Base-by-base conservation (phyloP, 2,888 invertebrate genomes). In the Prosapia bicincta region DNA sequence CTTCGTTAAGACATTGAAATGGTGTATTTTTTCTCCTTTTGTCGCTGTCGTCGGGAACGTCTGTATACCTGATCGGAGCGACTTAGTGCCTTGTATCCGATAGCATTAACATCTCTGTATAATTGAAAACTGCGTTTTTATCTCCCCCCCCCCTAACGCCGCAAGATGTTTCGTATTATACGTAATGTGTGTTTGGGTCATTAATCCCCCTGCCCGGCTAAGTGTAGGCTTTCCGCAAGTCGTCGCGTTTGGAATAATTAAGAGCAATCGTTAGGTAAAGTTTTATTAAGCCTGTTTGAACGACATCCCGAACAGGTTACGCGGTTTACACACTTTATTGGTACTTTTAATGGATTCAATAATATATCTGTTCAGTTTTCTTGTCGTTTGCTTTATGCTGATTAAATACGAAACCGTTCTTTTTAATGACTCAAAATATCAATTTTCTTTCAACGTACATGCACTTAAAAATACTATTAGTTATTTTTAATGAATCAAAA, bases 1-100 rank as follows among this genome's bases (percentile, higher is more conserved):
- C 67, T 72, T 72, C 72, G 66, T 72, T 72, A 72, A 72, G 72
- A 24, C 72, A 67, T 67, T 26, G 67, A 67, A 26, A 67, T n/a
- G 67, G 67, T 26, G 67, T 26, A n/a, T 26, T 26, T 26, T 26
- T 66, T 25, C n/a, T 15, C 9, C 23, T 26, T 67, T 28, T 20
- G 5, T 5, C 30, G 3, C 20, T 54, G 54, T 54, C 54, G 54
- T 54, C 54, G n/a, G 20, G 54, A 20, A 6, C 20, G 54, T 54
- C 54, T 54, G 54, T 20, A 54, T 54, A 54, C 20, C n/a, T 54
- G 54, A 54, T 54, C 54, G 20, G 30, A 13, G 25, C 26, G 10
- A 10, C 30, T 32, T 2, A 43, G 73, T 73, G 69, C 69, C 73
- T 68, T 68, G 73, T 73, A 69, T 28, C 68, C 73, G 20, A 69